Percentiles rank a stretch among this genome's conserved stretches.
These are phyloP conservation scores for Microtus ochrogaster DNA, from an alignment of 2,113 vertebrate species.

Conservation along the genomic window DNA sequence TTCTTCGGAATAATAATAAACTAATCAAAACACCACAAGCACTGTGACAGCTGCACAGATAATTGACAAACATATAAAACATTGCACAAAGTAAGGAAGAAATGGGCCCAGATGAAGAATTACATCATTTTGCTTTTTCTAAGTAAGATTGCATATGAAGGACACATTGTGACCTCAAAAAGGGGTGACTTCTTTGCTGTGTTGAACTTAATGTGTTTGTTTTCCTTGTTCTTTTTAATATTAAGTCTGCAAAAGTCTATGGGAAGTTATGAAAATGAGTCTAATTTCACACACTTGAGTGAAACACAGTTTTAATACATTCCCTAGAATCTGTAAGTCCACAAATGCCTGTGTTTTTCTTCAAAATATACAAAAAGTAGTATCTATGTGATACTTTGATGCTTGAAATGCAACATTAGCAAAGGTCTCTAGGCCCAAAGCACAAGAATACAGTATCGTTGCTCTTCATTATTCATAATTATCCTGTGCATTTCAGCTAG, in stretches of 20 bases:
- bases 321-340: background rate
- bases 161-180: background rate
- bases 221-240: background rate
- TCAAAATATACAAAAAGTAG: background rate
- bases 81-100: background rate
- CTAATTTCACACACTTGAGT: background rate
- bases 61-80: conserved; percentile 11
- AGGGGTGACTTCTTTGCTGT: background rate
- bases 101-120: background rate
- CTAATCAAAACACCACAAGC: background rate
- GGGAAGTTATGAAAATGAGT: background rate
- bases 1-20: conserved; percentile 61
- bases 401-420: background rate
- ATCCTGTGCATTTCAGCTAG: background rate
- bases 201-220: conserved; percentile 15
- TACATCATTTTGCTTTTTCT: conserved; percentile 25
- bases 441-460: background rate
- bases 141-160: conserved; percentile 17
- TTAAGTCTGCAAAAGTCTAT: background rate
- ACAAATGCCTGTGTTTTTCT: background rate
- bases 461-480: background rate
- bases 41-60: background rate
- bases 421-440: background rate
- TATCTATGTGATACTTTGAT: background rate
- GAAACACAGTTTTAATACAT: background rate